Conservation (phyloP, 1,140 invertebrate genomes). For the Neomicropteryx cornuta region DNA sequence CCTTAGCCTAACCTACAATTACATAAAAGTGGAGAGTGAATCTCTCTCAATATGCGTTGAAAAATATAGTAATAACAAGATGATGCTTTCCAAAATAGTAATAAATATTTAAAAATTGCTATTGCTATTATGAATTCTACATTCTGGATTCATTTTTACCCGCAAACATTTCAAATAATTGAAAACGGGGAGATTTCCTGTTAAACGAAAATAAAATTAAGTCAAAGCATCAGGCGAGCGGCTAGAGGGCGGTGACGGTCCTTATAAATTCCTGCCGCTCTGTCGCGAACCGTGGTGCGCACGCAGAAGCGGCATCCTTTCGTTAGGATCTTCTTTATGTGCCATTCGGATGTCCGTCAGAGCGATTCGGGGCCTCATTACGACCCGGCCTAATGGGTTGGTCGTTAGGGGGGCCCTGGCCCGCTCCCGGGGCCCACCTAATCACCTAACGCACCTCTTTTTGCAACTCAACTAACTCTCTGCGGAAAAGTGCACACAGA, state of each 20-base stretch:
- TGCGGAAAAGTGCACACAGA: too few species aligned
- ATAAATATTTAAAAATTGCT: not conserved
- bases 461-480: too few species aligned
- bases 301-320: too few species aligned
- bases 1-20: too few species aligned
- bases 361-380: conserved; percentile 15
- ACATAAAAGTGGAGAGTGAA: too few species aligned
- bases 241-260: too few species aligned
- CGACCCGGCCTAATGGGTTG: conserved; percentile 11
- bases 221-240: too few species aligned
- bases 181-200: not conserved
- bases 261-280: too few species aligned
- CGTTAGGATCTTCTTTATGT: conserved; percentile 14
- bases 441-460: conserved; percentile 5
- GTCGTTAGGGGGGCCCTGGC: conserved; percentile 8
- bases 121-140: not conserved
- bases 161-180: not conserved
- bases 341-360: conserved; percentile 13
- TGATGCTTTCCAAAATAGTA: not conserved
- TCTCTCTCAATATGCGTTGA: too few species aligned
- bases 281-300: too few species aligned
- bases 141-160: not conserved
- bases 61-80: too few species aligned
- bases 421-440: conserved; percentile 10
- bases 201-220: conserved; percentile 4